Percentiles rank a stretch among this genome's conserved stretches.
phyloP scores from a whole-genome alignment of 2,888 invertebrate genomes.

The Chromoteleia sp. region DNA sequence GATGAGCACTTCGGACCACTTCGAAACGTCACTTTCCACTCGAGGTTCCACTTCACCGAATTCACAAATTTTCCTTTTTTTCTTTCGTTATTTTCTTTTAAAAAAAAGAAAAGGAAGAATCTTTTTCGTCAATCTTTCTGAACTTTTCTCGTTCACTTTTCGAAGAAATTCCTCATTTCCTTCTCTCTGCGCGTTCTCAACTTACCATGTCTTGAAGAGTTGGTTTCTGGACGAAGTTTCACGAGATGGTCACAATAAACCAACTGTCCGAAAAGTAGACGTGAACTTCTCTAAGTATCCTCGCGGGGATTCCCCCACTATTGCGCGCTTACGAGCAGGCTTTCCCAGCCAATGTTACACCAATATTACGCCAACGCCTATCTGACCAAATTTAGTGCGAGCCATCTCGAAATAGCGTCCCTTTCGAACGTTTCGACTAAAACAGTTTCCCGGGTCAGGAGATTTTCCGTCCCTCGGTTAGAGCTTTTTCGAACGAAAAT shows the following conservation, averaged over 20 bases:
- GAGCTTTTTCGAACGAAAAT: slow-evolving; percentile 35
- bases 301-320: slow-evolving; percentile 80
- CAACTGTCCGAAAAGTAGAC: slow-evolving; percentile 83
- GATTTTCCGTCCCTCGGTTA: slow-evolving; percentile 38
- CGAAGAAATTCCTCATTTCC: slow-evolving; percentile 43
- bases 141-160: background rate
- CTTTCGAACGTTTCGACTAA: slow-evolving; percentile 67
- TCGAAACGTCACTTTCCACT: too few relatives aligned
- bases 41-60: too few relatives aligned
- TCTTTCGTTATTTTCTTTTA: too few relatives aligned
- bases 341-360: slow-evolving; percentile 75
- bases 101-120: too few relatives aligned
- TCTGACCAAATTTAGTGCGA: slow-evolving; percentile 85
- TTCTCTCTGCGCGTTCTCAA: slow-evolving; percentile 55
- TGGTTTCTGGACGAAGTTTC: slow-evolving; percentile 74
- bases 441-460: slow-evolving; percentile 56
- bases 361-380: slow-evolving; percentile 80
- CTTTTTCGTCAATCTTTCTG: too few relatives aligned
- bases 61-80: too few relatives aligned
- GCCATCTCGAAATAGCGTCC: slow-evolving; percentile 83
- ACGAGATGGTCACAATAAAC: slow-evolving; percentile 83
- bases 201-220: slow-evolving; percentile 81
- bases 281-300: slow-evolving; percentile 84
- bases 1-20: too few relatives aligned
- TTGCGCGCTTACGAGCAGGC: slow-evolving; percentile 73